These are phyloP conservation scores for Cylloceria caligata DNA, from an alignment of 2,888 invertebrate genomes.

Conservation along the genomic window DNA sequence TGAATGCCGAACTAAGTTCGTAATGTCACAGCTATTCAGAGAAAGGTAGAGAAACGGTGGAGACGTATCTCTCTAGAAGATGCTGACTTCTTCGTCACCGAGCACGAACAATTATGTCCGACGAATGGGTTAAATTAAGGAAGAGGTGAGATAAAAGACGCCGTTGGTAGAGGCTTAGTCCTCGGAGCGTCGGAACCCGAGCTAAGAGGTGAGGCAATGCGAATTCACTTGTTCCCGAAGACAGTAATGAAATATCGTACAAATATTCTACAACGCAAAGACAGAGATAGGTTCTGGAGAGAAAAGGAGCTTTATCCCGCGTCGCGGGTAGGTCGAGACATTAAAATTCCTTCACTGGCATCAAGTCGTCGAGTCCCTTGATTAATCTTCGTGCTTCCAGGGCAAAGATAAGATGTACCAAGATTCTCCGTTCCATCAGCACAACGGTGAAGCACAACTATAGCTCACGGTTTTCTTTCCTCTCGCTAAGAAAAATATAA, in stretches of 20 bases:
- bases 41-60: neutral
- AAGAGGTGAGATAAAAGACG: slow-evolving; percentile 40
- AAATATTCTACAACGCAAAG: slow-evolving; percentile 58
- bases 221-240: slow-evolving; percentile 59
- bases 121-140: slow-evolving; percentile 51
- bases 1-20: neutral
- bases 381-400: slow-evolving; percentile 68
- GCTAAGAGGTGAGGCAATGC: slow-evolving; percentile 16
- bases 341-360: slow-evolving; percentile 71
- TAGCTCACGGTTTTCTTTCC: neutral
- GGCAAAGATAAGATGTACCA: slow-evolving; percentile 52
- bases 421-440: slow-evolving; percentile 6
- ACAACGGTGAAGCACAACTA: too few species aligned
- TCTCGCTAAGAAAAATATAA: slow-evolving; percentile 2
- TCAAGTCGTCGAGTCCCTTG: slow-evolving; percentile 68
- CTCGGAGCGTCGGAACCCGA: slow-evolving; percentile 6
- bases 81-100: slow-evolving; percentile 28
- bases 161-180: slow-evolving; percentile 3
- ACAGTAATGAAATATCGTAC: slow-evolving; percentile 61
- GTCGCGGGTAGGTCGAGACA: slow-evolving; percentile 55
- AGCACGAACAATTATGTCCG: slow-evolving; percentile 56
- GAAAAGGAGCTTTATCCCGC: slow-evolving; percentile 46
- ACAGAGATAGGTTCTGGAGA: neutral
- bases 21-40: neutral
- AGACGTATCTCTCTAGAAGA: neutral